phyloP scores from a whole-genome alignment of 2,113 vertebrate species.

The Herpetotheres cachinnans region DNA sequence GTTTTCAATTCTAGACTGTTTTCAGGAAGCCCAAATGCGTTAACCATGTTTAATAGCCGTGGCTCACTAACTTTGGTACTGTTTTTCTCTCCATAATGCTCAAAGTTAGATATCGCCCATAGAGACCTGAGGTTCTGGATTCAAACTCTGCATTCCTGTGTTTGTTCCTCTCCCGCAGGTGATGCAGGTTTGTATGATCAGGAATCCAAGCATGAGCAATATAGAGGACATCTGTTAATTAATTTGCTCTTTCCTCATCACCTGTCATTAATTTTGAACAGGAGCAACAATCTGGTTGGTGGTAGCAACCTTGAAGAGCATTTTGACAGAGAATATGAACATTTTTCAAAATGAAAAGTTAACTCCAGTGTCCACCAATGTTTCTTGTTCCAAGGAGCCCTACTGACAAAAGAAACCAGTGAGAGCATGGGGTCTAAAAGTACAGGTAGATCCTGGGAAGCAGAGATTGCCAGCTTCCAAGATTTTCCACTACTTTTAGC shows the following conservation, averaged over 20 bases:
- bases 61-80: neutral
- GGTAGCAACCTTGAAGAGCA: neutral
- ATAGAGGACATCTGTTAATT: neutral
- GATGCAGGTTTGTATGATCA: neutral
- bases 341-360: neutral
- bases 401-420: neutral
- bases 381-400: neutral
- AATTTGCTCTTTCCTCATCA: neutral
- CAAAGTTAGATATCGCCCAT: neutral
- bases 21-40: neutral
- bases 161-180: neutral
- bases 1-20: neutral
- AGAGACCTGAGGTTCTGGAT: neutral
- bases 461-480: neutral
- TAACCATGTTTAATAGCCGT: neutral
- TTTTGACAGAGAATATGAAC: neutral
- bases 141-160: neutral
- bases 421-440: neutral
- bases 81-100: neutral
- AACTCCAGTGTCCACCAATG: neutral
- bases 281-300: neutral
- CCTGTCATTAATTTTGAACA: neutral
- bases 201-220: neutral
- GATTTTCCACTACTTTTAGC: neutral
- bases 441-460: neutral